Conservation (phyloP, 2,113 vertebrate genomes). For the Tragelaphus imberbis region DNA sequence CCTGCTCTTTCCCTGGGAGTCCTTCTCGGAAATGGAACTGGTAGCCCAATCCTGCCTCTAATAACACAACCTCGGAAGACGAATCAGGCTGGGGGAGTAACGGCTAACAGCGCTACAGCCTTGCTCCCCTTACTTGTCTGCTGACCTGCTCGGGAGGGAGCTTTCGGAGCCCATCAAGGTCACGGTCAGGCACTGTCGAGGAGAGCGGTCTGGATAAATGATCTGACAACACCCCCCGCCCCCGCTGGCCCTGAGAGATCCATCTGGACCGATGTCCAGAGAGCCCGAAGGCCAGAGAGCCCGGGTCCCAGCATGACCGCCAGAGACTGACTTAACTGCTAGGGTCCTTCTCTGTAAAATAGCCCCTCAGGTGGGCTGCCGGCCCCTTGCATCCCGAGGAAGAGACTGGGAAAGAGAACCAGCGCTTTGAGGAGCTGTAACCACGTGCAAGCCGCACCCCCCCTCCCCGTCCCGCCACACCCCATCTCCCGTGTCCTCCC, state of each 20-base stretch:
- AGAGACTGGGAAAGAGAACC: fast-evolving
- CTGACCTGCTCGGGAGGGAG: not conserved
- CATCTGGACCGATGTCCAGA: fast-evolving
- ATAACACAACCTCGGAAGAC: fast-evolving
- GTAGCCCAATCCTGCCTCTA: not conserved
- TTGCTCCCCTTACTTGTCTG: fast-evolving
- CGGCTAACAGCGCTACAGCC: fast-evolving
- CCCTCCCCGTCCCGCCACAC: no score
- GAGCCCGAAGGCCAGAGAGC: fast-evolving
- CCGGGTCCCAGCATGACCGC: not conserved
- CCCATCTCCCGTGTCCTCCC: not conserved
- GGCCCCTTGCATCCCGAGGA: fast-evolving
- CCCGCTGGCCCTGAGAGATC: not conserved
- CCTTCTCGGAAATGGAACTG: fast-evolving
- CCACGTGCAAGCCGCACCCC: fast-evolving
- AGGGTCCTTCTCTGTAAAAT: no score
- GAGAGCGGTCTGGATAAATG: not conserved
- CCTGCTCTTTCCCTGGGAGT: not conserved
- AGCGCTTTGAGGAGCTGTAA: fast-evolving
- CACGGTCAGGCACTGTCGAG: fast-evolving
- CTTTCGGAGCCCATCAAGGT: fast-evolving
- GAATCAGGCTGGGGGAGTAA: not conserved
- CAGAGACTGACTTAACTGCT: no score
- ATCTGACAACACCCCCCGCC: fast-evolving
- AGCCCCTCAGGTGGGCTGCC: fast-evolving